Percentiles rank a stretch among this genome's conserved stretches.
Evolutionary conservation across 2,888 invertebrate species (phyloP).

Genomic region (Synergus umbraculus): DNA sequence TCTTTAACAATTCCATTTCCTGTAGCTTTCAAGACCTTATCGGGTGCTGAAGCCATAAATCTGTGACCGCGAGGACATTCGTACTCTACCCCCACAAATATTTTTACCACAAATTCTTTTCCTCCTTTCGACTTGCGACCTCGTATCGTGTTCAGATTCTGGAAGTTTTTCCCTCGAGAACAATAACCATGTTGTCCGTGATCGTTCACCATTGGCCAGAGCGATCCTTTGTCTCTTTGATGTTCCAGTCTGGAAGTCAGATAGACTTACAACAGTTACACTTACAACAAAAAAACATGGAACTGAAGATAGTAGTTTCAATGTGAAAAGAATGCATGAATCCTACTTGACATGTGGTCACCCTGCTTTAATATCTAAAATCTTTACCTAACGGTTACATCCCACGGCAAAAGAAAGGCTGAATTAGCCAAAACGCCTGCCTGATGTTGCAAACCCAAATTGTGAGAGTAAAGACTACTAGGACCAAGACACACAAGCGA

Average conservation of each 20-base stretch:
- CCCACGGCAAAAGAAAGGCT: constrained; percentile 96
- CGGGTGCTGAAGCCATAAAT: constrained; percentile 93
- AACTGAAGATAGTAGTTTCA: no score
- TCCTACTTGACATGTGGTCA: no score
- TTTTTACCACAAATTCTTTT: constrained; percentile 83
- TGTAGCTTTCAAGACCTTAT: constrained; percentile 88
- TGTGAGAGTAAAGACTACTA: constrained; percentile 93
- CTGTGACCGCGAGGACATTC: constrained; percentile 99
- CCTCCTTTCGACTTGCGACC: constrained; percentile 77
- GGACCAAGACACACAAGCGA: constrained; percentile 93
- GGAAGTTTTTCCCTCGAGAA: constrained; percentile 71
- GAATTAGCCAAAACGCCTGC: constrained; percentile 94
- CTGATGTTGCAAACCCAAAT: constrained; percentile 91
- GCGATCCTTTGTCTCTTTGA: constrained; percentile 74
- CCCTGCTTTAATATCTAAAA: constrained; percentile 14
- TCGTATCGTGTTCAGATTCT: constrained; percentile 71
- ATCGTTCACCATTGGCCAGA: constrained; percentile 76
- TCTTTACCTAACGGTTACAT: constrained; percentile 84
- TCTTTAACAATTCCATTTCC: constrained; percentile 86
- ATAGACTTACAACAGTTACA: neutral
- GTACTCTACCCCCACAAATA: constrained; percentile 97
- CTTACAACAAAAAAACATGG: no score
- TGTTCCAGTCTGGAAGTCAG: constrained; percentile 70
- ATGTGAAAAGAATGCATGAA: no score
- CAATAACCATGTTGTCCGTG: constrained; percentile 68